Base-by-base conservation (phyloP, 2,797 vertebrate species). In the Eremophila alpestris region DNA sequence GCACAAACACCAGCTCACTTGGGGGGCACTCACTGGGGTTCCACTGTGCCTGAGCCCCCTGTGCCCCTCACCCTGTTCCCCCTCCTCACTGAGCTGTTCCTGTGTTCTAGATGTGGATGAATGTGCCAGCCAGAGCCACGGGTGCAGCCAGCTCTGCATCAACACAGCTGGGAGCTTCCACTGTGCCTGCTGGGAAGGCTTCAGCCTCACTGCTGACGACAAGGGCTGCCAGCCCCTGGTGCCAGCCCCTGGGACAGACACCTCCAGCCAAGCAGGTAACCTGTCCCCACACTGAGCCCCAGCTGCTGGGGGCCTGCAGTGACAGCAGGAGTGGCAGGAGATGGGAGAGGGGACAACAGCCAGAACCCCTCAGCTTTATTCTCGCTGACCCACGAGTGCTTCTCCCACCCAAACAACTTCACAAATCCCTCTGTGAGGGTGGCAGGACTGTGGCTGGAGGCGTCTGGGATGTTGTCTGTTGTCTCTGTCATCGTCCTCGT, bases 61-160 rank as follows among this genome's bases (percentile, higher is more conserved):
- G 8, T 30, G 11, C 41, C 65, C 21, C 58, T 55, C 3, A 1
- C 3, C 27, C 73, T 24, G 51, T 58, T 58, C 7, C 46, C 29
- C 12, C 6, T 65, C 41, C 81, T 76, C 64, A 30, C 45, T 0
- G 49, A 56, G n/a, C 41, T 2, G 1, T 48, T 26, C 32, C 9
- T 81, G 36, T 85, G 30, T 93, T 96, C 15, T 98, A 99, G 99
- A 99, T 2, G 97, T 99, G 96, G 98, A 99, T 1, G 99, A 99
- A 74, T 99, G 99, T 22, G 20, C 89, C 23, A 19, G 89, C 1
- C 97, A 96, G 81, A 87, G 54, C 79, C 98, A 97, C 2, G 73
- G 88, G 3, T 99, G 99, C 67, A 16, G 96, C 36, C 99, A 99
- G 92, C 88, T 70, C 93, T 99, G 99, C 24, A 15, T 98, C 93